A percentile compares a stretch with the other conserved stretches of the same genome.
These are phyloP conservation scores for Goniozus legneri DNA, from an alignment of 1,140 invertebrate genomes.

Conservation along the genomic window DNA sequence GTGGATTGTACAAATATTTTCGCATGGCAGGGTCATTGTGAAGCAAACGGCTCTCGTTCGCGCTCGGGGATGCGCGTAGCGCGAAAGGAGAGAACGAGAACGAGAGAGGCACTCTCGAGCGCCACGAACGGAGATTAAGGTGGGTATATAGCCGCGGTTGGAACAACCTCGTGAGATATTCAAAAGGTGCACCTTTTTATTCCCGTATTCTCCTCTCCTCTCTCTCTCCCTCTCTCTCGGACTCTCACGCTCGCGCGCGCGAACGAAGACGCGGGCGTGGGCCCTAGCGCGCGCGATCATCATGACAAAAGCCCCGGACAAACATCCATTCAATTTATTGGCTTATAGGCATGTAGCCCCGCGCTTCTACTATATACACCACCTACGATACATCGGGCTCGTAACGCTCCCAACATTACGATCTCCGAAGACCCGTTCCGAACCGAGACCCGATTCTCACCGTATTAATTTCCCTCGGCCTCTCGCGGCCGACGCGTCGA, in stretches of 20 bases:
- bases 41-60: no score
- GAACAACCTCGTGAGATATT: slow-evolving; percentile 26
- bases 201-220: no score
- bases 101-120: no score
- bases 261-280: slow-evolving; percentile 34
- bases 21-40: no score
- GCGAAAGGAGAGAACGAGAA: slow-evolving; percentile 5
- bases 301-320: slow-evolving; percentile 49
- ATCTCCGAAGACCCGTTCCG: slow-evolving; percentile 4
- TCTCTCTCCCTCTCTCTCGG: no score
- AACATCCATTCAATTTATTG: slow-evolving; percentile 51
- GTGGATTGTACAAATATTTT: no score
- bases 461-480: slow-evolving; percentile 3
- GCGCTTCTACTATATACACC: slow-evolving; percentile 28
- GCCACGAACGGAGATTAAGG: no score
- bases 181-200: slow-evolving; percentile 31
- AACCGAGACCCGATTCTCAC: slow-evolving; percentile 8
- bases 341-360: slow-evolving; percentile 39
- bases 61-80: no score
- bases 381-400: slow-evolving; percentile 24
- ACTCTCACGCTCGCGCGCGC: no score
- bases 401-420: slow-evolving; percentile 30
- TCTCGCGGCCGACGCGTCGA: slow-evolving; percentile 7
- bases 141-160: no score
- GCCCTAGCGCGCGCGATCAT: slow-evolving; percentile 44